phyloP scores from a whole-genome alignment of 2,797 vertebrate genomes.

The Sebastolobus alascanus region DNA sequence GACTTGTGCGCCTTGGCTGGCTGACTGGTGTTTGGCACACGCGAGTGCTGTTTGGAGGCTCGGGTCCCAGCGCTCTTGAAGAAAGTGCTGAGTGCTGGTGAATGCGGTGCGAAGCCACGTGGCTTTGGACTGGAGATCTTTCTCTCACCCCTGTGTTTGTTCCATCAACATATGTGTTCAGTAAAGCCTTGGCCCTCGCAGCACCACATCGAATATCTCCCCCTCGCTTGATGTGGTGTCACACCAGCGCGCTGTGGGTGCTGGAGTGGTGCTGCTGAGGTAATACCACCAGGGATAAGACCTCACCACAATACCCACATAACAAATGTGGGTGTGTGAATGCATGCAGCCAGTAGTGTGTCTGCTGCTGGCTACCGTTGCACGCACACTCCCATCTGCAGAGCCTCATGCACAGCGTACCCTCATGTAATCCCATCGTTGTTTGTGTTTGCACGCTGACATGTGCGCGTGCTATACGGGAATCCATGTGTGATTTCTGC shows the following conservation, averaged over 20 bases:
- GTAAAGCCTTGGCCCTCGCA: slow-evolving; percentile 67
- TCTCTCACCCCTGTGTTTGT: slow-evolving; percentile 67
- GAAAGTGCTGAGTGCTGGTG: slow-evolving; percentile 79
- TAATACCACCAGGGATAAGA: slow-evolving; percentile 68
- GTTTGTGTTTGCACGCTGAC: slow-evolving; percentile 63
- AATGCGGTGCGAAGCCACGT: slow-evolving; percentile 75
- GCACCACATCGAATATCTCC: slow-evolving; percentile 50
- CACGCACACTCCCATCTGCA: slow-evolving; percentile 35
- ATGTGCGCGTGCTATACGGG: slow-evolving; percentile 19
- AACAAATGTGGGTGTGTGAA: slow-evolving; percentile 62
- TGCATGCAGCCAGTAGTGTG: slow-evolving; percentile 42
- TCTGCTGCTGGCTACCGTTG: slow-evolving; percentile 59
- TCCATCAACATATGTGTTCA: slow-evolving; percentile 78
- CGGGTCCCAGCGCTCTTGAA: slow-evolving; percentile 41
- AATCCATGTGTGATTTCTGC: slow-evolving; percentile 58
- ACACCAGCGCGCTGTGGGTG: slow-evolving; percentile 66
- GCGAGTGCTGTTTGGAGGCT: slow-evolving; percentile 43
- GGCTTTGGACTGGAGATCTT: slow-evolving; percentile 67
- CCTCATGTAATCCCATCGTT: slow-evolving; percentile 42
- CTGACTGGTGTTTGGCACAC: slow-evolving; percentile 55
- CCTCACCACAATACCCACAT: slow-evolving; percentile 71
- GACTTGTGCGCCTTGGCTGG: slow-evolving; percentile 56
- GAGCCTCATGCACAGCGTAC: background rate
- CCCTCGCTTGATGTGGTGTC: slow-evolving; percentile 76
- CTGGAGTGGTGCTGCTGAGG: slow-evolving; percentile 66